Base-by-base conservation (phyloP, 2,888 invertebrate genomes). In the Chymomyza amoena region DNA sequence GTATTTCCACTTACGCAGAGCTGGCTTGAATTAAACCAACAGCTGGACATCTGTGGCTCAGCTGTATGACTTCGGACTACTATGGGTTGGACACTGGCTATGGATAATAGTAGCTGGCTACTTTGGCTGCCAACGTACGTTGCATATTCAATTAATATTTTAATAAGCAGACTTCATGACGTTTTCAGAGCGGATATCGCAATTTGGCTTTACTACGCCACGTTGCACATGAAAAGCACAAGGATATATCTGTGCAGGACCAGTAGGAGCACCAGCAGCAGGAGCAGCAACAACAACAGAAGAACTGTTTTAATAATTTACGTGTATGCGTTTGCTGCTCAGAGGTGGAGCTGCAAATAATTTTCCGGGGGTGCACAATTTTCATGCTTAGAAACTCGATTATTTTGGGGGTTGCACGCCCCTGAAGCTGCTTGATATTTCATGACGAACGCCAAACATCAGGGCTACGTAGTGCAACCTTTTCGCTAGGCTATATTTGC, bases 91-190 rank as follows among this genome's bases (percentile, higher is more conserved):
- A 4, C n/a, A 18, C 18, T 54, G 54, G 54, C 10, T 54, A 7
- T 54, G 18, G 20, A 54, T 54, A 5, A 20, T 16, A 54, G 20
- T 54, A 7, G 65, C 18, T 66, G 20, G 68, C 50, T n/a, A 25
- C 57, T 61, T 64, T 71, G 60, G 25, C 70, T 65, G 25, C 15
- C 32, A 63, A 77, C 80, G 69, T 73, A 61, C 75, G 70, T 75
- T 77, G 77, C 79, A 88, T 77, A 82, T 86, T 88, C 88, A 86
- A 86, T 86, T 86, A 88, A 87, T 84, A 88, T 87, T 88, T 88
- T 88, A 86, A 88, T 86, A 88, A 81, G 86, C 88, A 72, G 79
- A 77, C 85, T 83, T 86, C 81, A 77, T 79, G 77, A 80, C 75
- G 71, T 80, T 88, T 77, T 79, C 72, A 69, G 69, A 70, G 71